phyloP scores from a whole-genome alignment of 2,113 vertebrate genomes.

The Aptenodytes forsteri region DNA sequence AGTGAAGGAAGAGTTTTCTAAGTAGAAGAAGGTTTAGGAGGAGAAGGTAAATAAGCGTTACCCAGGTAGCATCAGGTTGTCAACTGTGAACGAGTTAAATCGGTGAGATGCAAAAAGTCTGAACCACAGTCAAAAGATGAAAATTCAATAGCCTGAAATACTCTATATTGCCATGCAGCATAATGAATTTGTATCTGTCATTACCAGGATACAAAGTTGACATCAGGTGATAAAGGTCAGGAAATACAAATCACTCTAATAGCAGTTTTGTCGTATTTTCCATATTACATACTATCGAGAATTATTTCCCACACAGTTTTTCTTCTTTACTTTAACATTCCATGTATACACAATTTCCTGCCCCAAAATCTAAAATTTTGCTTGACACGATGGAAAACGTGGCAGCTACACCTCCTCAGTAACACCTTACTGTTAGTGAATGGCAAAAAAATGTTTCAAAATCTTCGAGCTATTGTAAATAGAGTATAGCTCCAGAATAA shows the following conservation, averaged over 20 bases:
- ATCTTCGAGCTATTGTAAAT: background rate
- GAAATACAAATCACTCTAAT: conserved; percentile 12
- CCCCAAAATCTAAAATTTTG: background rate
- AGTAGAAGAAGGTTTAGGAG: background rate
- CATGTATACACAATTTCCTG: background rate
- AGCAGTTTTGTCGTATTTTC: conserved; percentile 28
- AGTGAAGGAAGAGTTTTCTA: background rate
- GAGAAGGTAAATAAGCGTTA: background rate
- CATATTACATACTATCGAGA: background rate
- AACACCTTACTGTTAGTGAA: background rate
- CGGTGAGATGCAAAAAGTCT: background rate
- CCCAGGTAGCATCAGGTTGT: background rate
- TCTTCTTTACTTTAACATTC: background rate
- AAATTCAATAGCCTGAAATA: background rate
- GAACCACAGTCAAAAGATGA: background rate
- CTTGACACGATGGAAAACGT: background rate
- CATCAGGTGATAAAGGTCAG: background rate
- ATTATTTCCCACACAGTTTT: conserved; percentile 5
- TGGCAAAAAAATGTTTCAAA: background rate
- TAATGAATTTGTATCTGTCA: background rate
- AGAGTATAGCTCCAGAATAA: background rate
- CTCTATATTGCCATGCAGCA: background rate
- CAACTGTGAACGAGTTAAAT: background rate
- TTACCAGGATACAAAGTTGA: background rate
- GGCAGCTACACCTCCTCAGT: background rate